Evolutionary conservation across 2,888 invertebrate species (phyloP), one percentile per base, ranked within the genome.

Genomic region (Caenorhabditis macrosperma): DNA sequence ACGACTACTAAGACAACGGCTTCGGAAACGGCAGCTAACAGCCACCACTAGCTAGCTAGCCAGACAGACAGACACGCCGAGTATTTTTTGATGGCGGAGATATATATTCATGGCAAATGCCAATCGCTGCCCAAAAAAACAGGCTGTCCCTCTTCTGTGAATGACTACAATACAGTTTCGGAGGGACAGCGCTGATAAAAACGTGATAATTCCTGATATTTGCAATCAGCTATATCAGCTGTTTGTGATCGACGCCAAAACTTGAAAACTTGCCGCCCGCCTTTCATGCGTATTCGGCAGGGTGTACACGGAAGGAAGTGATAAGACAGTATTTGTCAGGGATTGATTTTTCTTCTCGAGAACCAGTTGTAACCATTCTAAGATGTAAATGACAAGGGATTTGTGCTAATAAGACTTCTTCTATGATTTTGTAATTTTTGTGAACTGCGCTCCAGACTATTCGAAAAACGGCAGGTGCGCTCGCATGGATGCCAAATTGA

Each of bases 211-310:
- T 44, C 44, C 44, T 5, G 17, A 9, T n/a, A 5, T 17, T 44
- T 44, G n/a, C n/a, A n/a, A n/a, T n/a, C n/a, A n/a, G n/a, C n/a
- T n/a, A n/a, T n/a, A 44, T 44, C 44, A 44, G 44, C 44, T 44
- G 44, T 44, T 44, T 44, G 44, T 17, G n/a, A 44, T 44, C 44
- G n/a, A 15, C 7, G 44, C 44, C 7, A 44, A 17, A 44, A 44
- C 44, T 44, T 44, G 44, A 44, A 44, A 44, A 44, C 44, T 44
- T 44, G 44, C 4, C 44, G n/a, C n/a, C n/a, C n/a, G n/a, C n/a
- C n/a, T n/a, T n/a, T n/a, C 3, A 44, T 44, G 44, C 17, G n/a
- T 5, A 33, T 33, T 17, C 20, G 38, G 38, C 38, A 44, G 44
- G 44, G 9, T 6, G 44, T 38, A 38, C 44, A 17, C n/a, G 44